Base-by-base conservation (phyloP, 2,888 invertebrate genomes). In the Sinohyriopsis cumingii region DNA sequence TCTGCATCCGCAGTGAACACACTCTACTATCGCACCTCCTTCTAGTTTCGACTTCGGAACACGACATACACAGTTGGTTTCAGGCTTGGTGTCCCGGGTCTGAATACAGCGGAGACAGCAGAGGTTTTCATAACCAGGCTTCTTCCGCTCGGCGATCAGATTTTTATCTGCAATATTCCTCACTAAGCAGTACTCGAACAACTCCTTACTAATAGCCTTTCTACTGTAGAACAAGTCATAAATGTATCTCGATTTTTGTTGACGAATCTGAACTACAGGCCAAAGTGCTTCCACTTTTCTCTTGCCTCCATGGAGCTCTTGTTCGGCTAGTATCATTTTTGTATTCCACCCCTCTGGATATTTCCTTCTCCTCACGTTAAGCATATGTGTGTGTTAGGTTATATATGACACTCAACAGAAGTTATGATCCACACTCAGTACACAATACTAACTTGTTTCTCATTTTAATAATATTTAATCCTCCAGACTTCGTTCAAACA, bases 71-170 rank as follows among this genome's bases (percentile, higher is more conserved):
- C 99, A 99, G 89, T 98, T 99, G 0, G 99, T 99, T 0, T 96
- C 98, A 91, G 99, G 99, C 91, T 99, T 99, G 0, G 99, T 99
- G 87, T 99, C 99, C 81, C 98, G 93, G 0, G 97, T 96, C 89
- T 99, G 99, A 84, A 99, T 99, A 88, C 99, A 99, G 22, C 98
- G 93, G 68, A 99, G 91, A 90, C 99, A 99, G 88, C 99, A 99
- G 62, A 99, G 91, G 90, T 98, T 99, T 90, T 99, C 99, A 90
- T 98, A 99, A 0, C 99, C 99, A 67, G 96, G 95, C 89, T 99
- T 99, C 80, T 90, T 90, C 90, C 90, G 90, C 89, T 99, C 99
- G 0, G 99, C 99, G 83, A 99, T 99, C 19, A 99, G 92, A 88
- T 98, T 98, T 68, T 94, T 95, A 89, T 99, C 99, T 0, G 99